Evolutionary conservation across 1,140 invertebrate genomes (phyloP), one percentile per base, ranked within the genome.

Genomic region (Eulimnadia texana): DNA sequence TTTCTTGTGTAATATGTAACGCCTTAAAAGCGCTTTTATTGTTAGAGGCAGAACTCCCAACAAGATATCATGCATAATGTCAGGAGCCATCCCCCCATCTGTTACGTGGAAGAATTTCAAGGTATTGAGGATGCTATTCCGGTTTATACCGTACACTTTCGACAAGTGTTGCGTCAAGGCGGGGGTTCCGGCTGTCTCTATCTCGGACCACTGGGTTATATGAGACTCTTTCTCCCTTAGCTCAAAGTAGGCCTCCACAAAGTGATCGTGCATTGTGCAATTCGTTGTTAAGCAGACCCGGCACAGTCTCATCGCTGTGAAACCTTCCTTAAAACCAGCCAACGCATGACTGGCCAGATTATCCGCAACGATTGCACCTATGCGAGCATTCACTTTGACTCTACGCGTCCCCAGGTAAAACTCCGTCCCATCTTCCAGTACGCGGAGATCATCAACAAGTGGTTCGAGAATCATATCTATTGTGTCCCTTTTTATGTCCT

Each of bases 31-130:
- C 19, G 20, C 22, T 13, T 33, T 33, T 24, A 63, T 49, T 11
- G 53, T 57, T 20, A 62, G 27, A 19, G 61, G 61, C 22, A 63
- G 27, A 16, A 63, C 42, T 20, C 61, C 29, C 58, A 60, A 23
- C 13, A 63, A 47, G 16, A 58, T 13, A 25, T 61, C 61, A 49
- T 63, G 61, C 61, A 63, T 63, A 20, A 3, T 22, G 58, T 63
- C 61, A 20, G 47, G 55, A 3, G 49, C 53, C 53, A 63, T 50
- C 33, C 42, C 50, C n/a, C 25, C 33, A 22, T 24, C 33, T 3
- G 54, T 47, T 42, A 60, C 47, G 28, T 63, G 28, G 27, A 58
- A 60, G 27, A 33, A 61, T 22, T 62, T 60, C 19, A 63, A 49
- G 10, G 59, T 42, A 60, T 63, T 63, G 13, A 63, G 47, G 22